phyloP scores from a whole-genome alignment of 2,888 invertebrate species.

The Orchestes rusci region DNA sequence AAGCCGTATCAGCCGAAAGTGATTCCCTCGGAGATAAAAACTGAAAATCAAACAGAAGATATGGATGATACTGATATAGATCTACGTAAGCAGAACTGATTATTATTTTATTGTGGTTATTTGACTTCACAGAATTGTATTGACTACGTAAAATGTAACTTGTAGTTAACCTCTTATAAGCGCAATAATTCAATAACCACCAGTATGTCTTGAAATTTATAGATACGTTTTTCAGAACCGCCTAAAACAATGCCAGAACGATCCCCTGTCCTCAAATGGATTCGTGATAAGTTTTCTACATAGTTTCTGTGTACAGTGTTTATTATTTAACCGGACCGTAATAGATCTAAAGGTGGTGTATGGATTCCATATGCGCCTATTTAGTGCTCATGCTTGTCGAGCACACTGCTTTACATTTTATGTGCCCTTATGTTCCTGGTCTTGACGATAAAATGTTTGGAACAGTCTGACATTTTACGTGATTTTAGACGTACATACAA shows the following conservation, averaged over 20 bases:
- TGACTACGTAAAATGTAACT: not conserved
- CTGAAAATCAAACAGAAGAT: constrained; percentile 35
- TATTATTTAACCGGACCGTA: no score
- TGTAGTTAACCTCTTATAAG: not conserved
- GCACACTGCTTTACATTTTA: no score
- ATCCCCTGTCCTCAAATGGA: constrained; percentile 24
- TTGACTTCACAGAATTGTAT: no score
- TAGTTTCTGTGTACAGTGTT: constrained; percentile 13
- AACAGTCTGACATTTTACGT: no score
- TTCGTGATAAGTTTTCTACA: constrained; percentile 22
- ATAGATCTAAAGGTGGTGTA: not conserved
- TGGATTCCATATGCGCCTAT: no score
- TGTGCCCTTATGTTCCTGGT: no score
- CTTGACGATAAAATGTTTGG: no score
- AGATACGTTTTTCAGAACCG: constrained; percentile 21
- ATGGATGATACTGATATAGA: constrained; percentile 44
- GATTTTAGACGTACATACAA: no score
- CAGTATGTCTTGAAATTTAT: no score
- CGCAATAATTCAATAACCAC: no score
- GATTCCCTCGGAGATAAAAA: constrained; percentile 26
- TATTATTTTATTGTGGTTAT: constrained; percentile 24
- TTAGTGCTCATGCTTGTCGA: no score
- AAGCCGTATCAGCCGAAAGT: constrained; percentile 49
- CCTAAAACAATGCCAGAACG: constrained; percentile 18
- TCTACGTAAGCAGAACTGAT: constrained; percentile 41